Base-by-base conservation (phyloP, 2,888 invertebrate genomes). In the Laspeyria flexula region DNA sequence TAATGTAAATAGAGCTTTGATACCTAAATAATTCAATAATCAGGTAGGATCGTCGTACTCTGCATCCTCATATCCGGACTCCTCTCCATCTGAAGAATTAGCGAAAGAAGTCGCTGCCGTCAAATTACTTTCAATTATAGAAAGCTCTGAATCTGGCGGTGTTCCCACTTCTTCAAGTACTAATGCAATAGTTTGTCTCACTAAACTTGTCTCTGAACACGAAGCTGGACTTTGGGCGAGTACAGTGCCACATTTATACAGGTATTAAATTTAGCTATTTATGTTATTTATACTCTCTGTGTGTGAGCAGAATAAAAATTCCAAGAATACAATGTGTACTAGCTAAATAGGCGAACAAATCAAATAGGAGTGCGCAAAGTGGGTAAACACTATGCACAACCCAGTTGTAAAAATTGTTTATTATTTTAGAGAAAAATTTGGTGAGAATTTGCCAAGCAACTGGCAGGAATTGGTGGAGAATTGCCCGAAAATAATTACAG, bases 381-480 rank as follows among this genome's bases (percentile, higher is more conserved):
- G n/a, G n/a, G n/a, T n/a, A n/a, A n/a, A n/a, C n/a, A n/a, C n/a
- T n/a, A n/a, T n/a, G n/a, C n/a, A n/a, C n/a, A n/a, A n/a, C n/a
- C n/a, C n/a, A n/a, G n/a, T n/a, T n/a, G n/a, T n/a, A n/a, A n/a
- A n/a, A n/a, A n/a, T n/a, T n/a, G n/a, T n/a, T n/a, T n/a, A 23
- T 38, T 34, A 12, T 86, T 90, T 93, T 70, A 93, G 93, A 48
- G 90, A 94, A 54, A 93, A 93, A 54, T 96, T 94, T 70, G 85
- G 92, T 1, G 96, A 96, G 77, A 93, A 93, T 44, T 83, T 97
- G 40, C 96, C 97, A 0, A 86, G 86, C 9, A 93, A 96, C 77
- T 96, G 97, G 96, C 87, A 94, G 71, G 91, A 93, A 44, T 77
- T 95, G 39, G 84, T 95, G 16, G 93, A 95, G 68, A 88, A 91